Conservation (phyloP, 2,113 vertebrate genomes). For the Pteronura brasiliensis region DNA sequence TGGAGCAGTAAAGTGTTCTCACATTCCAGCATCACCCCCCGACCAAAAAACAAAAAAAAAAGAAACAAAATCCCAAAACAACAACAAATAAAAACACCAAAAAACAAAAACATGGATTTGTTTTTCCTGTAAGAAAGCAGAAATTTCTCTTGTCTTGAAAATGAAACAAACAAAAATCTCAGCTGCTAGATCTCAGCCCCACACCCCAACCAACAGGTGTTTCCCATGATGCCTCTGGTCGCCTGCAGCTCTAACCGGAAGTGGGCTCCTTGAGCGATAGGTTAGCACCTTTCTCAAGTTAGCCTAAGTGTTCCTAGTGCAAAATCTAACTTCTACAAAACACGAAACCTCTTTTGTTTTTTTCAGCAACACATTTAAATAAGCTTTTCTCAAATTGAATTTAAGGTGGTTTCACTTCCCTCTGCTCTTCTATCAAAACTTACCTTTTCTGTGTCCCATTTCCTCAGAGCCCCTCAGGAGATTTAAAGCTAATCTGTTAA, state of each 20-base stretch:
- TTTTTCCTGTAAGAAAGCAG: background rate
- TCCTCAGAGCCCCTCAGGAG: conserved; percentile 12
- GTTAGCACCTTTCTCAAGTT: background rate
- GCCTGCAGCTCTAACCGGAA: background rate
- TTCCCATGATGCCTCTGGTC: background rate
- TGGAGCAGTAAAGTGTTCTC: background rate
- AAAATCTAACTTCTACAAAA: conserved; percentile 21
- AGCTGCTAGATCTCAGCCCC: background rate
- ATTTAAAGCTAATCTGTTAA: conserved; percentile 48
- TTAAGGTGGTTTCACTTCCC: conserved; percentile 62
- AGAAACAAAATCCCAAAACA: too few relatives aligned
- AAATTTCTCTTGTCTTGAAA: background rate
- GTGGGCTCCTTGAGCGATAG: background rate
- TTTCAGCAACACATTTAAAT: conserved; percentile 51
- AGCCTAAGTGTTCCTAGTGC: background rate
- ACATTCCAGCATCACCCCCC: background rate
- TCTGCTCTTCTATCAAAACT: conserved; percentile 9
- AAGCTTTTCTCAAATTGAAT: conserved; percentile 57
- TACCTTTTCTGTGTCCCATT: conserved; percentile 49
- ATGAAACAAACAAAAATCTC: background rate
- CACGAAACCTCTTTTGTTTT: background rate
- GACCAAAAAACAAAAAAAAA: too few relatives aligned
- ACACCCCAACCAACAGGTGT: background rate
- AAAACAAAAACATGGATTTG: background rate
- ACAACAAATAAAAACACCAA: background rate